These are phyloP conservation scores for Cryptocephalus moraei DNA, from an alignment of 2,888 invertebrate species.

Conservation along the genomic window DNA sequence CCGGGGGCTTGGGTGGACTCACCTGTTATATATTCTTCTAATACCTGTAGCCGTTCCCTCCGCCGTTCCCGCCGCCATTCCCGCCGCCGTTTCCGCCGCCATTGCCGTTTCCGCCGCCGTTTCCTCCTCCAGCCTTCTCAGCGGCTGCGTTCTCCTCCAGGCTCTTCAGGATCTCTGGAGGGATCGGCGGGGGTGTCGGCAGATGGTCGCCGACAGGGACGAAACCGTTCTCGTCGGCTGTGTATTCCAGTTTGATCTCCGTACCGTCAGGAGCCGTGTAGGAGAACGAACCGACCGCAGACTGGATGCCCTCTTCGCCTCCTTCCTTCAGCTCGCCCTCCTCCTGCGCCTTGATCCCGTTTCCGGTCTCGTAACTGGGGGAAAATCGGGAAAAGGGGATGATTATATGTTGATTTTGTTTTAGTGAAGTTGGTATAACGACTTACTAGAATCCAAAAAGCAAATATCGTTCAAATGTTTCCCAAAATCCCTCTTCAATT, in stretches of 20 bases:
- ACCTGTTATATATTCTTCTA: too few relatives aligned
- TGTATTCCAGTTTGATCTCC: slow-evolving; percentile 44
- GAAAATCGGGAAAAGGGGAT: too few relatives aligned
- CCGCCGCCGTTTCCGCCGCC: slow-evolving; percentile 18
- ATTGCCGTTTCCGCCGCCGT: slow-evolving; percentile 20
- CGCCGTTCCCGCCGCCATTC: slow-evolving; percentile 13
- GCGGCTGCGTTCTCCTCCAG: slow-evolving; percentile 43
- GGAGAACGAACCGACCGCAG: slow-evolving; percentile 48
- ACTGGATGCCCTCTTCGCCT: slow-evolving; percentile 45
- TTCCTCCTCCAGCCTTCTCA: slow-evolving; percentile 29
- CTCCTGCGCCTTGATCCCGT: slow-evolving; percentile 53
- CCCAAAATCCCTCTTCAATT: too few relatives aligned
- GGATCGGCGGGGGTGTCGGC: slow-evolving; percentile 55
- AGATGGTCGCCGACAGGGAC: slow-evolving; percentile 45
- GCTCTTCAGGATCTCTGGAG: slow-evolving; percentile 51
- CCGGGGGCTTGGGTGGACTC: too few relatives aligned
- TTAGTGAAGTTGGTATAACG: too few relatives aligned
- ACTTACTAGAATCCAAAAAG: too few relatives aligned
- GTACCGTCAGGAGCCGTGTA: slow-evolving; percentile 58
- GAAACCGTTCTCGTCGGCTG: slow-evolving; percentile 58
- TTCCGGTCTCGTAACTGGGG: slow-evolving; percentile 49
- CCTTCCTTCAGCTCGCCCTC: slow-evolving; percentile 50
- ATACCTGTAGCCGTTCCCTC: slow-evolving; percentile 15
- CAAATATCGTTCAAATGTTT: too few relatives aligned
- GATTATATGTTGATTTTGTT: too few relatives aligned